Evolutionary conservation across 2,113 vertebrate species (phyloP).

Genomic region (Acrocephalus kingi): DNA sequence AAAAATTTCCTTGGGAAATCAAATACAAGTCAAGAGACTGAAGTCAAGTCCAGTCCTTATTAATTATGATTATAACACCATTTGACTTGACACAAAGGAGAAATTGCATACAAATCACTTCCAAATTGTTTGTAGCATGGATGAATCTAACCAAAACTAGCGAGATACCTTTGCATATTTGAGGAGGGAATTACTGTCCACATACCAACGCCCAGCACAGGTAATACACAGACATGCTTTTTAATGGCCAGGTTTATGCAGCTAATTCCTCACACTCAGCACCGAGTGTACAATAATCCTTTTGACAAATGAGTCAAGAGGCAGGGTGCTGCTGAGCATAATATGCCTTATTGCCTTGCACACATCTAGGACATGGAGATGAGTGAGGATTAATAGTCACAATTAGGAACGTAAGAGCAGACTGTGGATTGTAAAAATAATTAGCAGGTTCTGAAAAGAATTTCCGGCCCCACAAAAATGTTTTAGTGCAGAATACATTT

Average conservation of each 20-base stretch:
- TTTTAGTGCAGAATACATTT: constrained; percentile 20
- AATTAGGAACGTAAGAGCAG: constrained; percentile 49
- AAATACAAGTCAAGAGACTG: background rate
- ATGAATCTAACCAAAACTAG: background rate
- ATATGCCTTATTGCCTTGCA: constrained; percentile 45
- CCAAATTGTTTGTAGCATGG: background rate
- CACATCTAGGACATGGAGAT: constrained; percentile 34
- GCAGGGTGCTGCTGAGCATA: constrained; percentile 56
- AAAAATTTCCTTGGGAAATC: background rate
- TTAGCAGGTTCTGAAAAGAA: constrained; percentile 48
- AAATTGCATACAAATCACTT: background rate
- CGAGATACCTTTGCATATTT: background rate
- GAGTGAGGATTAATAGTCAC: constrained; percentile 61
- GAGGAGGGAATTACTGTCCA: background rate
- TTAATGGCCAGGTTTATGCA: constrained; percentile 22
- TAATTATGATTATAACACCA: constrained; percentile 2
- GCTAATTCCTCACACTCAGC: constrained; percentile 38
- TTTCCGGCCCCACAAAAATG: constrained; percentile 53
- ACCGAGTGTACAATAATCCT: background rate
- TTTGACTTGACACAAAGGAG: background rate
- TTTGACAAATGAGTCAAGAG: constrained; percentile 57
- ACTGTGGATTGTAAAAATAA: constrained; percentile 54
- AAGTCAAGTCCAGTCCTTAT: background rate
- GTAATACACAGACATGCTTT: background rate
- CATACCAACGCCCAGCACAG: background rate